Evolutionary conservation across 1,140 invertebrate genomes (phyloP), one percentile per base, ranked within the genome.

Genomic region (Drosophila murphyi): DNA sequence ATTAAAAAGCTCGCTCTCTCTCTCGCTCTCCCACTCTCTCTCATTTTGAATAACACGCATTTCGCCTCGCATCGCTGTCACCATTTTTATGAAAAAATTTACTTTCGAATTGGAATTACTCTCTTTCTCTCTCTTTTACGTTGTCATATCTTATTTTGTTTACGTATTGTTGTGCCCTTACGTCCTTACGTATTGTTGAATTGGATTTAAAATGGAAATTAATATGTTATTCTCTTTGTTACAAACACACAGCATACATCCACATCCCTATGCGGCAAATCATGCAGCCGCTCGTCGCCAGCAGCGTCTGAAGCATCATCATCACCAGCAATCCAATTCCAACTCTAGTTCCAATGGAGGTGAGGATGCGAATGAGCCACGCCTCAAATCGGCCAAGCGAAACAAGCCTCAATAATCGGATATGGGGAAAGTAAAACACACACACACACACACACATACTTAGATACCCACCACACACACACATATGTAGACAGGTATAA

Each of bases 231-330:
- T 51, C 34, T 67, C 35, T 71, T 39, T 55, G 43, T 47, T 8
- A 43, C 20, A 20, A 20, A 20, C 20, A n/a, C 10, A 35, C 43
- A 89, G 85, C 71, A 76, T 85, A 63, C 86, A 90, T 64, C 72
- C 81, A 68, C 85, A 89, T 90, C 86, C 85, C 10, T 89, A 89
- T 76, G 81, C 71, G 55, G 70, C 52, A 3, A 76, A 72, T 47
- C 50, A 62, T 3, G 70, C 56, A 20, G 52, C 71, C 28, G 57
- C 72, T 12, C 68, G 85, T 51, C 85, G 85, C 12, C 74, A 76
- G 12, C 86, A 88, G 20, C 85, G 86, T 37, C 39, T 80, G 45
- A 88, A 88, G 80, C 73, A 88, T 20, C 76, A 76, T n/a, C 82
- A 86, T 34, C 60, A 32, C 3, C 51, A 73, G 7, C 63, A 59